A percentile compares a stretch with the other conserved stretches of the same genome.
Evolutionary conservation across 2,888 invertebrate species (phyloP).

Genomic region (Epirrhoe alternata): DNA sequence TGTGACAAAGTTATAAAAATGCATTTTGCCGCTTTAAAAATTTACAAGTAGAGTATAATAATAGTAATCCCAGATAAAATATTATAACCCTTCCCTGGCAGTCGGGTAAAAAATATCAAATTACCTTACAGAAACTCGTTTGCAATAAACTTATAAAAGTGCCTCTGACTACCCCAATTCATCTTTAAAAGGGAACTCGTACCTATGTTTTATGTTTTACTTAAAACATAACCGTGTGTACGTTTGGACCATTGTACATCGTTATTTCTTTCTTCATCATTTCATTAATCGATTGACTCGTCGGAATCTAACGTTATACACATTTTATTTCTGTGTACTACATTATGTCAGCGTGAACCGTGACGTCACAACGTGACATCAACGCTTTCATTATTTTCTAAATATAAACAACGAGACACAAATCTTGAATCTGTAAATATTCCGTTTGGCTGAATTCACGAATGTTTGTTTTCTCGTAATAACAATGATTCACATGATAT

Average conservation of each 20-base stretch:
- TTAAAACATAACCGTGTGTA: no score
- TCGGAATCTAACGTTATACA: background rate
- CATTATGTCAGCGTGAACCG: conserved; percentile 6
- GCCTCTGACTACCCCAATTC: no score
- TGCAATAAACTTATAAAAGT: no score
- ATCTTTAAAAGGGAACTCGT: no score
- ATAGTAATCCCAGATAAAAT: no score
- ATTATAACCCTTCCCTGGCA: no score
- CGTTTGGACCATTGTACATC: no score
- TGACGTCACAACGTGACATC: background rate
- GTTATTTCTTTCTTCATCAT: background rate
- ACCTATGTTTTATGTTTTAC: no score
- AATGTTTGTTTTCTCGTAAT: background rate
- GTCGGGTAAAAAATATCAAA: no score
- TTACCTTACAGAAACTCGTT: background rate
- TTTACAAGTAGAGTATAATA: no score
- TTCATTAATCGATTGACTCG: background rate
- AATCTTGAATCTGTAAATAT: background rate
- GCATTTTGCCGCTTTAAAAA: no score
- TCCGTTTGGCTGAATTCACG: background rate
- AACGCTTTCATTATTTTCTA: conserved; percentile 12
- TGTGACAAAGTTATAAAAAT: no score
- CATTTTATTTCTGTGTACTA: conserved; percentile 2
- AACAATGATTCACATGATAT: background rate
- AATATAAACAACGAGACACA: background rate